Evolutionary conservation across 2,888 invertebrate genomes (phyloP).

Genomic region (Watsonalla cultraria): DNA sequence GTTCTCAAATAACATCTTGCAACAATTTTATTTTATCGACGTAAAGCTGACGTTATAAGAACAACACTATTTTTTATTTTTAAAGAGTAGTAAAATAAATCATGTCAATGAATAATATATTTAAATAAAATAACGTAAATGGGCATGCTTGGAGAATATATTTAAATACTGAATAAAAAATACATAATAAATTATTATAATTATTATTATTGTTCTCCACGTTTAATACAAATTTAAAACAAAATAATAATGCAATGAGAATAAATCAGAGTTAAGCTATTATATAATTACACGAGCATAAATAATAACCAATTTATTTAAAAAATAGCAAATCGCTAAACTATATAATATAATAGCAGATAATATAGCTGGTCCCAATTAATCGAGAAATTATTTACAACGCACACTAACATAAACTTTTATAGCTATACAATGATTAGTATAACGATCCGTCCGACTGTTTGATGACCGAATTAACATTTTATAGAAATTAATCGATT

Average conservation of each 20-base stretch:
- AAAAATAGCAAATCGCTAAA: constrained; percentile 15
- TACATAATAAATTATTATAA: no score
- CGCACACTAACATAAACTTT: constrained; percentile 54
- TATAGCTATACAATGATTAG: constrained; percentile 70
- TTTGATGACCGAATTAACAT: constrained; percentile 73
- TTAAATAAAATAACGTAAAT: no score
- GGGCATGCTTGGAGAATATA: no score
- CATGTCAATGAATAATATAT: no score
- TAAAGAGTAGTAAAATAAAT: no score
- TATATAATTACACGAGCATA: constrained; percentile 23
- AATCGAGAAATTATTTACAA: constrained; percentile 61
- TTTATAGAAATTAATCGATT: constrained; percentile 74
- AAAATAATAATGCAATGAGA: background rate
- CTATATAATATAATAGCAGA: constrained; percentile 35
- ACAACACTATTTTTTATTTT: no score
- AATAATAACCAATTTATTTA: constrained; percentile 46
- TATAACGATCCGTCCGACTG: constrained; percentile 64
- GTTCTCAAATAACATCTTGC: no score
- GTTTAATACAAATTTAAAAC: no score
- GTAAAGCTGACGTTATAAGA: no score
- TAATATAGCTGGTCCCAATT: constrained; percentile 48
- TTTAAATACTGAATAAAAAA: no score
- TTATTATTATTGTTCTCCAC: no score
- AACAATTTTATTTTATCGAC: no score
- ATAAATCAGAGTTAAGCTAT: constrained; percentile 17